Conservation (phyloP, 2,888 invertebrate genomes). For the Tholera decimalis region DNA sequence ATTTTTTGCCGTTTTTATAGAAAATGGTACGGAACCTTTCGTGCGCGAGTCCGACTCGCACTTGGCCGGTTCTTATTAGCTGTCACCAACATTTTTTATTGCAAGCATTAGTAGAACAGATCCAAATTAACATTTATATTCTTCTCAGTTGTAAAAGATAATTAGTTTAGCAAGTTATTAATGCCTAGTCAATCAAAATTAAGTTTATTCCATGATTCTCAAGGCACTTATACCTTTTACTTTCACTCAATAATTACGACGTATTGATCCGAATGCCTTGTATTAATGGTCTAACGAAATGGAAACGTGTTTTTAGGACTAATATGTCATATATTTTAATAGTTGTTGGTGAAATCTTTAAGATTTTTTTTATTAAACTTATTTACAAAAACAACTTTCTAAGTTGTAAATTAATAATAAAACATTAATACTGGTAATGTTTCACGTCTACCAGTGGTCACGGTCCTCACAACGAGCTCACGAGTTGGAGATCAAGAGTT, state of each 20-base stretch:
- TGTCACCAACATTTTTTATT: not conserved
- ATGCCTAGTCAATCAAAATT: not conserved
- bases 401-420: not conserved
- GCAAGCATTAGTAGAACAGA: not conserved
- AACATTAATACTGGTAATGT: not conserved
- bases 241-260: slow-evolving; percentile 22
- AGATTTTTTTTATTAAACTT: not conserved
- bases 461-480: too few species aligned
- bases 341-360: slow-evolving; percentile 3
- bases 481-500: too few species aligned
- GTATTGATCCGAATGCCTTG: not conserved
- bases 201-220: not conserved
- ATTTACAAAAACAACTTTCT: slow-evolving; percentile 7
- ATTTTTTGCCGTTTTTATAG: too few species aligned
- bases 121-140: not conserved
- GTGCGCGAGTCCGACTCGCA: too few species aligned
- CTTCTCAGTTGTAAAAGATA: not conserved
- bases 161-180: not conserved
- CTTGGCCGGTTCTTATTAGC: too few species aligned
- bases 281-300: not conserved
- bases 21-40: too few species aligned
- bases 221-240: not conserved
- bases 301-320: not conserved
- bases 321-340: not conserved
- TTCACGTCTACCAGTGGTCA: too few species aligned